These are phyloP conservation scores for Globodera ellingtonae DNA, from an alignment of 1,140 invertebrate genomes.

Conservation along the genomic window DNA sequence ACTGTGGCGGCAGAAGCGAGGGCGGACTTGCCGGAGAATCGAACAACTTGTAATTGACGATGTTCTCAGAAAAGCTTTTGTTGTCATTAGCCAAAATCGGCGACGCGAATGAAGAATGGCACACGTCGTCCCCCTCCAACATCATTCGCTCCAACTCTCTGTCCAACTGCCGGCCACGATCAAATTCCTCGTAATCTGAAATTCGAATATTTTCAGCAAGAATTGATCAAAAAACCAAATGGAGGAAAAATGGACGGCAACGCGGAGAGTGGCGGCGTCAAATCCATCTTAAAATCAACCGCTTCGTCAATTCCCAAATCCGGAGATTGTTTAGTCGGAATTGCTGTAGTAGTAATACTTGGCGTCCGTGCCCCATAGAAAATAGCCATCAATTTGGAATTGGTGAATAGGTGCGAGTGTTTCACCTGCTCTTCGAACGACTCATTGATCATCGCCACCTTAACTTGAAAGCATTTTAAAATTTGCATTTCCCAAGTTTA, in stretches of 20 bases:
- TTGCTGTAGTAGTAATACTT: slow-evolving; percentile 1
- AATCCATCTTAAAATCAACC: slow-evolving; percentile 20
- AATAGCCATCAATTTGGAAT: slow-evolving; percentile 24
- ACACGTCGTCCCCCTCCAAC: slow-evolving; percentile 32
- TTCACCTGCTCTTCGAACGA: slow-evolving; percentile 43
- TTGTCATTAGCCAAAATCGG: slow-evolving; percentile 1
- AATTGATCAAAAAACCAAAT: not conserved
- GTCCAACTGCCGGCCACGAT: slow-evolving; percentile 33
- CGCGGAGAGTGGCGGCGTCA: slow-evolving; percentile 12
- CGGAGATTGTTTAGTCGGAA: slow-evolving; percentile 13
- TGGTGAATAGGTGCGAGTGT: slow-evolving; percentile 18
- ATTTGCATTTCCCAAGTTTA: not conserved
- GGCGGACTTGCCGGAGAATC: slow-evolving; percentile 1
- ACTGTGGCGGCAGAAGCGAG: not conserved
- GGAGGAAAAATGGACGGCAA: slow-evolving; percentile 17
- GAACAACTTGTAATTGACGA: not conserved
- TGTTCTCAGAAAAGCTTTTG: not conserved
- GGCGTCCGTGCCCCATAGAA: slow-evolving; percentile 28
- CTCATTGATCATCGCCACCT: slow-evolving; percentile 44
- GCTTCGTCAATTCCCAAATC: slow-evolving; percentile 12
- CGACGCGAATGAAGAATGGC: not conserved
- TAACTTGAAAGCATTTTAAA: not conserved
- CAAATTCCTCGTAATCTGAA: slow-evolving; percentile 30
- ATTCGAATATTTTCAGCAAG: slow-evolving; percentile 19
- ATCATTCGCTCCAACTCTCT: slow-evolving; percentile 38